Evolutionary conservation across 1,140 invertebrate species (phyloP).

Genomic region (Diorhabda elongata): DNA sequence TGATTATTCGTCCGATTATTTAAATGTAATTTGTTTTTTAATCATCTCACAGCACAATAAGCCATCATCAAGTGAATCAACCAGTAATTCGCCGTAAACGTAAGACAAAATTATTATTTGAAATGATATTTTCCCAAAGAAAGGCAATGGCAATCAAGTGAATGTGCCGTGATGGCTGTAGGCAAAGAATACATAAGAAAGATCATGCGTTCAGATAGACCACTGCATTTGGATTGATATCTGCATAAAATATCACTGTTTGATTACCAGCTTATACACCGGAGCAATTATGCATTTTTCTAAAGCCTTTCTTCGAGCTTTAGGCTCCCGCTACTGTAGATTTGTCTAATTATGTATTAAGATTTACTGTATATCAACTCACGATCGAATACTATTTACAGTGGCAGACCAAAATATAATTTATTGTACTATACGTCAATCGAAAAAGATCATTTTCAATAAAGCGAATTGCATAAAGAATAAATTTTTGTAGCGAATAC

Average conservation of each 20-base stretch:
- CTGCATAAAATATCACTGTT: conserved; percentile 36
- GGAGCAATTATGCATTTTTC: conserved; percentile 35
- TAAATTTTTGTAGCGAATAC: too few species aligned
- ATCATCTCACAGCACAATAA: too few species aligned
- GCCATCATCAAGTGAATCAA: not conserved
- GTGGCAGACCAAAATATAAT: not conserved
- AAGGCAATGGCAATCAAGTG: conserved; percentile 23
- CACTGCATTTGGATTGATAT: conserved; percentile 30
- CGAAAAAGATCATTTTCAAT: too few species aligned
- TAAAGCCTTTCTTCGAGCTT: conserved; percentile 20
- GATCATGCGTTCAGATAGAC: conserved; percentile 34
- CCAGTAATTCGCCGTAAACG: conserved; percentile 1
- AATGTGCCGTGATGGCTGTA: conserved; percentile 34
- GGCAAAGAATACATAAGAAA: conserved; percentile 25
- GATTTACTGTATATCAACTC: conserved; percentile 27
- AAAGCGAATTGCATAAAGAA: too few species aligned
- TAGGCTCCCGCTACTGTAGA: conserved; percentile 26
- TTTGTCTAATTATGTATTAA: conserved; percentile 33
- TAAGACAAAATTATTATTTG: conserved; percentile 11
- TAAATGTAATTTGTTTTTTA: too few species aligned
- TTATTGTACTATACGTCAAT: too few species aligned
- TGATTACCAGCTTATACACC: conserved; percentile 30
- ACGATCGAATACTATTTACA: conserved; percentile 29
- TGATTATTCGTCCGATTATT: too few species aligned
- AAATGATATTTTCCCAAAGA: conserved; percentile 18